Conservation (phyloP, 2,113 vertebrate genomes). For the Corydoras sp. region DNA sequence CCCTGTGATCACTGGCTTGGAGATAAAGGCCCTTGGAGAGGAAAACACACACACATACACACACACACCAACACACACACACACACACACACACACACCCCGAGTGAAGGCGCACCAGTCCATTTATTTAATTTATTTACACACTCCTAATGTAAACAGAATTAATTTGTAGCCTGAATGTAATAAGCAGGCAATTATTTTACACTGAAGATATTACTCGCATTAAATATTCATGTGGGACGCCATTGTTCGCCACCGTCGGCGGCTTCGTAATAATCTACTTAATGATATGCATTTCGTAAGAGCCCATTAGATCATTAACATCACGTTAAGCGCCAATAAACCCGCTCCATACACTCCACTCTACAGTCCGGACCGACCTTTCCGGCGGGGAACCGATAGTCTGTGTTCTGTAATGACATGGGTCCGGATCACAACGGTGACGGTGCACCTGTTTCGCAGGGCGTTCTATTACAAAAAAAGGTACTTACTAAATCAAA, state of each 20-base stretch:
- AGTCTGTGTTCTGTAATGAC: too few relatives aligned
- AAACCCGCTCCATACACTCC: too few relatives aligned
- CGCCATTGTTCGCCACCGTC: conserved; percentile 25
- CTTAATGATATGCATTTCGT: conserved; percentile 39
- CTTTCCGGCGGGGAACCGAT: too few relatives aligned
- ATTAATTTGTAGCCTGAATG: conserved; percentile 31
- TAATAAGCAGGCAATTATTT: conserved; percentile 32
- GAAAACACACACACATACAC: conserved; percentile 26
- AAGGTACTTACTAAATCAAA: too few relatives aligned
- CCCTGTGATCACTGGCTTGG: conserved; percentile 52
- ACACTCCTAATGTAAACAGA: conserved; percentile 27
- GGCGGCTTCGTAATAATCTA: conserved; percentile 24
- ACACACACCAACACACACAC: conserved; percentile 22
- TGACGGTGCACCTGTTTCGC: too few relatives aligned
- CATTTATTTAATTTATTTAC: conserved; percentile 38
- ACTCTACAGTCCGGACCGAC: too few relatives aligned
- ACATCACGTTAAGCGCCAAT: conserved; percentile 17
- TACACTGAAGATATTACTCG: conserved; percentile 33
- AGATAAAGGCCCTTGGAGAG: conserved; percentile 68
- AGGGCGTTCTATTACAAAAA: too few relatives aligned
- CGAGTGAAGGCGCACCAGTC: conserved; percentile 4
- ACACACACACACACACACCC: conserved; percentile 17
- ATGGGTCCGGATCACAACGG: too few relatives aligned
- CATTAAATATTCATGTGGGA: conserved; percentile 40
- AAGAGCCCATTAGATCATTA: conserved; percentile 21